Evolutionary conservation across 2,797 vertebrate genomes (phyloP).

Genomic region (Anguilla megastoma): DNA sequence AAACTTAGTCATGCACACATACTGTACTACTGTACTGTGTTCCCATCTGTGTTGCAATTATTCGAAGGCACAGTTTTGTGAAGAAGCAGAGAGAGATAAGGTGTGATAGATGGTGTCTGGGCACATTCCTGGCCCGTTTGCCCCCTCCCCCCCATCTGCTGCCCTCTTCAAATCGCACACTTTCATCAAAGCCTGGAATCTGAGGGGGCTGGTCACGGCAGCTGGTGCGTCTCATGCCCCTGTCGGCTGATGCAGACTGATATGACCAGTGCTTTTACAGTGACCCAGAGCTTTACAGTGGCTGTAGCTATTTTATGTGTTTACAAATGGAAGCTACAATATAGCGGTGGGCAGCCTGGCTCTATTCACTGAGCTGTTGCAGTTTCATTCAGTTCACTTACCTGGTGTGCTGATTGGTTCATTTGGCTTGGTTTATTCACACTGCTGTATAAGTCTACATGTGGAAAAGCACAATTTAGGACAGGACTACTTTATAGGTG

Average conservation of each 20-base stretch:
- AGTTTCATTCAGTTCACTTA: not conserved
- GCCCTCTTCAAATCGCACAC: not conserved
- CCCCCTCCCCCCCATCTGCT: not conserved
- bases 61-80: not conserved
- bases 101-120: not conserved
- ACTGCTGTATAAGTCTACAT: not conserved
- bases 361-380: not conserved
- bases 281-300: not conserved
- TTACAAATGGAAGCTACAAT: not conserved
- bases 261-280: not conserved
- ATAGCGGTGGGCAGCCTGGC: not conserved
- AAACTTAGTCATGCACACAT: not conserved
- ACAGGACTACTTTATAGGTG: not conserved
- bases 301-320: not conserved
- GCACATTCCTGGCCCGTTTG: not conserved
- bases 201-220: not conserved
- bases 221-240: not conserved
- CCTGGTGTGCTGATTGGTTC: not conserved
- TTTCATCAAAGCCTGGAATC: not conserved
- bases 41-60: not conserved
- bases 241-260: constrained; percentile 7
- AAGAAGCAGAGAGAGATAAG: not conserved
- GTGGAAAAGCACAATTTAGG: not conserved
- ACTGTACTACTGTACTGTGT: not conserved
- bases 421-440: not conserved